Evolutionary conservation across 2,888 invertebrate species (phyloP).

Genomic region (Germaria angustata): DNA sequence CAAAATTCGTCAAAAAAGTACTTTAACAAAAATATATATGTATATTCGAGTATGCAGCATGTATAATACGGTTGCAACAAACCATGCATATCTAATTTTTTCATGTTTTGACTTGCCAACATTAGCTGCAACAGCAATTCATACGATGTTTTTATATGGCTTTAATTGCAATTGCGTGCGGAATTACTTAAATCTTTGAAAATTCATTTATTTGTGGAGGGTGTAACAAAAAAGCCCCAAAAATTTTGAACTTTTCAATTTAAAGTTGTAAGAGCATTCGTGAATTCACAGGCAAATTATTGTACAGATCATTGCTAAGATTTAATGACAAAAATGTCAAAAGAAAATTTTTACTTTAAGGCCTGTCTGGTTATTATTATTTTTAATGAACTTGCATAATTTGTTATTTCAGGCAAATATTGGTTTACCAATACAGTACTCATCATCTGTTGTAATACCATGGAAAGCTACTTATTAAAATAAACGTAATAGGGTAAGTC

Average conservation of each 20-base stretch:
- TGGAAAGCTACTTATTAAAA: too few species aligned
- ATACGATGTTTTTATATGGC: constrained; percentile 45
- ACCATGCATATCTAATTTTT: neutral
- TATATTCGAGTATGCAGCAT: too few species aligned
- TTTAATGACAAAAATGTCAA: neutral
- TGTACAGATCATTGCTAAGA: neutral
- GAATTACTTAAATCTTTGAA: constrained; percentile 33
- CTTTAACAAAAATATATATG: too few species aligned
- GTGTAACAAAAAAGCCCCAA: constrained; percentile 1
- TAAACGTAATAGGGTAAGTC: too few species aligned
- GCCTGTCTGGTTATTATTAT: neutral
- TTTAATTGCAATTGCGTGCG: constrained; percentile 62
- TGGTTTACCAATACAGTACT: too few species aligned
- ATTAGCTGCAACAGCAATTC: constrained; percentile 22
- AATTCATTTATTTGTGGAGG: constrained; percentile 34
- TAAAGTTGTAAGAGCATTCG: neutral
- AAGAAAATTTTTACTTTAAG: neutral
- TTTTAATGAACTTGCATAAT: neutral
- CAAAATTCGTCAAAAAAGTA: constrained; percentile 30
- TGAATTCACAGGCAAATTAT: neutral
- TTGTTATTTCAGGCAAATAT: too few species aligned
- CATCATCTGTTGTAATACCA: too few species aligned
- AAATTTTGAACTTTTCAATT: neutral
- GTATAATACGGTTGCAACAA: neutral
- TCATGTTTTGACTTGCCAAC: constrained; percentile 30